phyloP scores from a whole-genome alignment of 2,113 vertebrate species.

The Neolamprologus falcicula region DNA sequence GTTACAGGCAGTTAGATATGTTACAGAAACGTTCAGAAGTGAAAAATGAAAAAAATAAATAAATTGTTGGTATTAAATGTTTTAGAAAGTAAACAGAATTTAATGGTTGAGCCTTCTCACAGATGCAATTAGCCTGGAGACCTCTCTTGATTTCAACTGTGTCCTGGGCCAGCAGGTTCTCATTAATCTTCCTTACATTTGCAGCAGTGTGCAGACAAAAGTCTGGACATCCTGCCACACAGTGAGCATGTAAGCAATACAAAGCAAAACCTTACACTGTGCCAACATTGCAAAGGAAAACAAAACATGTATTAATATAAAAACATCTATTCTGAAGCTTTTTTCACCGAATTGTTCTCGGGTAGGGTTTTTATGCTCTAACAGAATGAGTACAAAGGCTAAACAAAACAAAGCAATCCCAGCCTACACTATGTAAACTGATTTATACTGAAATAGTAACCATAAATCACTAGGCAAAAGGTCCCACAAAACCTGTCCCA shows the following conservation, averaged over 20 bases:
- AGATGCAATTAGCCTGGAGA: background rate
- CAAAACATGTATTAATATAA: background rate
- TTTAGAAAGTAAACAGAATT: background rate
- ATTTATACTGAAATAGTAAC: background rate
- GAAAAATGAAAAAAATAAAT: background rate
- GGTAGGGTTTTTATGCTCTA: background rate
- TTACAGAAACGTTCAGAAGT: background rate
- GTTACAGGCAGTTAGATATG: background rate
- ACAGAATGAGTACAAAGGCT: background rate
- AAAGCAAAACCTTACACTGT: background rate
- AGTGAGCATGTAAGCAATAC: background rate
- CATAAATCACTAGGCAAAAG: background rate
- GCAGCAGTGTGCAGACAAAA: background rate
- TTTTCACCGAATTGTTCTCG: background rate
- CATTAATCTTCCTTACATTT: background rate
- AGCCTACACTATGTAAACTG: background rate
- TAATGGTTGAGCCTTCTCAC: background rate
- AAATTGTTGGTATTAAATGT: background rate
- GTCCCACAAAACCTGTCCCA: background rate
- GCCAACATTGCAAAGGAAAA: background rate
- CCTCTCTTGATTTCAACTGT: background rate
- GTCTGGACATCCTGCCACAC: background rate
- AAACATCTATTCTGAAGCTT: background rate
- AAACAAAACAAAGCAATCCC: background rate
- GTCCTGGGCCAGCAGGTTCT: background rate